Conservation (phyloP, 2,888 invertebrate genomes). For the Stegana nigrithorax region DNA sequence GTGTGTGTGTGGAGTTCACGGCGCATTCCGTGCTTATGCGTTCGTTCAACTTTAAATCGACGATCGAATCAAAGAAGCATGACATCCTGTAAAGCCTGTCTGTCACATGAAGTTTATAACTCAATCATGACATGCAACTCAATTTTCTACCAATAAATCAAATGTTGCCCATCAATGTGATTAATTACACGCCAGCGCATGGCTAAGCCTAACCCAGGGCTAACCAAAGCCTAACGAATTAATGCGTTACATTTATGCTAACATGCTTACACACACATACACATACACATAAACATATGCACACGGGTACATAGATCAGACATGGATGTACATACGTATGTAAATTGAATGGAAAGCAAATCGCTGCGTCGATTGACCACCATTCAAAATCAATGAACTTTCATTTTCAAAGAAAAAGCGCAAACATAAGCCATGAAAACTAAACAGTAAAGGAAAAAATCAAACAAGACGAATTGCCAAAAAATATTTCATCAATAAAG, state of each 20-base stretch:
- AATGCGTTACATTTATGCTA: too few relatives aligned
- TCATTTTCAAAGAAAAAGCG: conserved; percentile 48
- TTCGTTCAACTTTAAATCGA: too few relatives aligned
- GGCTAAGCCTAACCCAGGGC: too few relatives aligned
- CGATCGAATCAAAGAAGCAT: too few relatives aligned
- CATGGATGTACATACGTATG: conserved; percentile 5
- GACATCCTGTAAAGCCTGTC: too few relatives aligned
- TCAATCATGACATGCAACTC: conserved; percentile 24
- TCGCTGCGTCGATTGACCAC: background rate
- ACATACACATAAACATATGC: too few relatives aligned
- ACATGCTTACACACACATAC: too few relatives aligned
- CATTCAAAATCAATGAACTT: conserved; percentile 36
- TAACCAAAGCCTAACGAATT: too few relatives aligned
- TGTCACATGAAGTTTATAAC: conserved; percentile 15
- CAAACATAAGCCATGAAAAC: too few relatives aligned
- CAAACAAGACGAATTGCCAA: background rate
- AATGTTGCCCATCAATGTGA: conserved; percentile 35
- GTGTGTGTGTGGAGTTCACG: too few relatives aligned
- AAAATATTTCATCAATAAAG: conserved; percentile 28
- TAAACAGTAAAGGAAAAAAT: background rate
- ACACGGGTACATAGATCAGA: conserved; percentile 21
- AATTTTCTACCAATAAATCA: conserved; percentile 49
- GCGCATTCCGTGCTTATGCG: too few relatives aligned
- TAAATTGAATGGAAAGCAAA: background rate
- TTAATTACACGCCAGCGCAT: conserved; percentile 46